phyloP scores from a whole-genome alignment of 1,140 invertebrate species.

The Solenopsis invicta region DNA sequence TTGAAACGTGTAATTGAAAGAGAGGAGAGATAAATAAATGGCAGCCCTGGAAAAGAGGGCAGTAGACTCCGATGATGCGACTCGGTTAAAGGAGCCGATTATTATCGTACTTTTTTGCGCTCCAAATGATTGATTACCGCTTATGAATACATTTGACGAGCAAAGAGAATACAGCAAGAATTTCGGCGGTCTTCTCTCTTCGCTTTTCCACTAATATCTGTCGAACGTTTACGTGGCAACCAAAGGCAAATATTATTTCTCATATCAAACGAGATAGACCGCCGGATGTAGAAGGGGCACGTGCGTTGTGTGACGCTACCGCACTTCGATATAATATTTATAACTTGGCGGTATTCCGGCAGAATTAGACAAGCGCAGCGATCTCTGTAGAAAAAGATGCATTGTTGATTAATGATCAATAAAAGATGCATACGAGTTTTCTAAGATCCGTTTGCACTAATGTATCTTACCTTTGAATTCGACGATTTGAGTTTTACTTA shows the following conservation, averaged over 20 bases:
- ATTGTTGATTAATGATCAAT: constrained; percentile 25
- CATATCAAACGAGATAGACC: constrained; percentile 69
- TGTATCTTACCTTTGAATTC: too few species aligned
- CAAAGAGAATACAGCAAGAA: neutral
- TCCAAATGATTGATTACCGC: constrained; percentile 10
- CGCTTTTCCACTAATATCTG: constrained; percentile 64
- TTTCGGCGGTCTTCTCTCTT: constrained; percentile 63
- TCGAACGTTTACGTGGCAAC: constrained; percentile 48
- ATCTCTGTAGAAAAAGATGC: constrained; percentile 38
- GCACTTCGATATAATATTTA: constrained; percentile 67
- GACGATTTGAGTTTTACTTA: too few species aligned
- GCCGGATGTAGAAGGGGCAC: constrained; percentile 68
- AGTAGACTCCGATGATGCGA: neutral
- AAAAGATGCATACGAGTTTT: neutral
- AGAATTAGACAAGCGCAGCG: constrained; percentile 1
- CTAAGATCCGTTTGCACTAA: too few species aligned
- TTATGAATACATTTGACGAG: constrained; percentile 35
- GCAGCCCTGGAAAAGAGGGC: neutral
- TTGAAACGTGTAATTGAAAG: neutral
- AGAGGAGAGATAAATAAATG: neutral
- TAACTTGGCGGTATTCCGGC: constrained; percentile 40
- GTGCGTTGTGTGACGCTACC: constrained; percentile 49
- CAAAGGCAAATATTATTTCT: constrained; percentile 81
- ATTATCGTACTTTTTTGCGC: neutral
- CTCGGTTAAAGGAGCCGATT: neutral